Base-by-base conservation (phyloP, 1,140 invertebrate species). In the Drosophila sturtevanti region DNA sequence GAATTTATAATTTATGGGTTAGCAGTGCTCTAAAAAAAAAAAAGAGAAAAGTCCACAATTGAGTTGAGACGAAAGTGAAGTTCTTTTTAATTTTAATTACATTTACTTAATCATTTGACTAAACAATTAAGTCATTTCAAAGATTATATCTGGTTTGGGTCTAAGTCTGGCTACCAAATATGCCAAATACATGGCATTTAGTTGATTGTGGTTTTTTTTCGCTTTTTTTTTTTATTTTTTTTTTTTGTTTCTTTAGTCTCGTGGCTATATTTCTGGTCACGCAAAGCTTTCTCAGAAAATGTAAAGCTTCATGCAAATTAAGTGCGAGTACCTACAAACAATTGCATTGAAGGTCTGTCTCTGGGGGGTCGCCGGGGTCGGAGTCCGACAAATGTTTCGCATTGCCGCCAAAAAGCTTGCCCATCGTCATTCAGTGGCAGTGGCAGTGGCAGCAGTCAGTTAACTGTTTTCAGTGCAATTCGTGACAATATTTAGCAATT, bases 1-100 rank as follows among this genome's bases (percentile, higher is more conserved):
- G 79, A 86, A 86, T 87, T 59, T 62, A 86, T 86, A 87, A 86
- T 87, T 87, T 87, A 72, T 86, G 68, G 82, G 81, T 87, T 87
- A 86, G 68, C 74, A 71, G 74, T 78, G 82, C 65, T 38, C 44
- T 34, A 14, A 5, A 27, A 55, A 34, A 14, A 5, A 27, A 55
- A 34, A 54, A 54, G 41, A 58, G 41, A 51, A 63, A 62, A 82
- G 71, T 75, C 41, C 9, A 7, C 16, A 48, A 58, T 62, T 51
- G 60, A 9, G 59, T 21, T 48, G 60, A 74, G 63, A 61, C 62
- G 72, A 75, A 61, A 80, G 65, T 74, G 68, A 72, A 77, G 65
- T 86, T 84, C 81, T 21, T 84, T 68, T 68, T 61, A 24, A 34
- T 61, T 73, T 84, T 82, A 54, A 67, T 80, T 80, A 66, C 31